phyloP scores from a whole-genome alignment of 2,797 vertebrate genomes.

The Rhinogobio ventralis region DNA sequence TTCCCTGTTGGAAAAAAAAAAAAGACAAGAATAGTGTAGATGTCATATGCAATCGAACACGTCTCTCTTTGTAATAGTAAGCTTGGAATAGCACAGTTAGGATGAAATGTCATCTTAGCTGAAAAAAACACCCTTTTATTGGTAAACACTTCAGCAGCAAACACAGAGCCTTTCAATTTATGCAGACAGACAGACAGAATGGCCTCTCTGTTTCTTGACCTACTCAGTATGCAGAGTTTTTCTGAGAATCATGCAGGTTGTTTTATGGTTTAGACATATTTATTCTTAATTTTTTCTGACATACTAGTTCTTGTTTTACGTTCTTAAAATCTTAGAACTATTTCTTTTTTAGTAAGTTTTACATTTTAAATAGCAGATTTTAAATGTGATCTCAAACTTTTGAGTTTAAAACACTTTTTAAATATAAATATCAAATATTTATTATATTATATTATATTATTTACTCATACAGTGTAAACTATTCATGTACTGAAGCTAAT shows the following conservation, averaged over 20 bases:
- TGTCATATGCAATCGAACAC: background rate
- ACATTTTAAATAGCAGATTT: background rate
- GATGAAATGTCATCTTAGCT: background rate
- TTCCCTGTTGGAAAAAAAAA: background rate
- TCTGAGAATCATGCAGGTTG: background rate
- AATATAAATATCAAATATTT: no score
- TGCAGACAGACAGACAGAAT: constrained; percentile 1
- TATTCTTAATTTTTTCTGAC: background rate
- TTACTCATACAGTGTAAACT: background rate
- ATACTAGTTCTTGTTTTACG: background rate
- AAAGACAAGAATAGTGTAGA: background rate
- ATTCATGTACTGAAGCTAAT: constrained; percentile 13
- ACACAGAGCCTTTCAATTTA: background rate
- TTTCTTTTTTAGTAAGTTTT: no score
- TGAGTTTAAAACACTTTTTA: no score
- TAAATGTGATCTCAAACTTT: background rate
- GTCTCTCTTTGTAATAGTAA: background rate
- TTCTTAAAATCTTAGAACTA: background rate
- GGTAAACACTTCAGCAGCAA: background rate
- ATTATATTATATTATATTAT: background rate
- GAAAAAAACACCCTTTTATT: background rate
- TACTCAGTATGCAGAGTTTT: background rate
- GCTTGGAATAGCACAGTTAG: background rate
- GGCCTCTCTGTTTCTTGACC: constrained; percentile 1
- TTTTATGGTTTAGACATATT: background rate